These are phyloP conservation scores for Atherinomorus stipes DNA, from an alignment of 2,113 vertebrate genomes.

Conservation along the genomic window DNA sequence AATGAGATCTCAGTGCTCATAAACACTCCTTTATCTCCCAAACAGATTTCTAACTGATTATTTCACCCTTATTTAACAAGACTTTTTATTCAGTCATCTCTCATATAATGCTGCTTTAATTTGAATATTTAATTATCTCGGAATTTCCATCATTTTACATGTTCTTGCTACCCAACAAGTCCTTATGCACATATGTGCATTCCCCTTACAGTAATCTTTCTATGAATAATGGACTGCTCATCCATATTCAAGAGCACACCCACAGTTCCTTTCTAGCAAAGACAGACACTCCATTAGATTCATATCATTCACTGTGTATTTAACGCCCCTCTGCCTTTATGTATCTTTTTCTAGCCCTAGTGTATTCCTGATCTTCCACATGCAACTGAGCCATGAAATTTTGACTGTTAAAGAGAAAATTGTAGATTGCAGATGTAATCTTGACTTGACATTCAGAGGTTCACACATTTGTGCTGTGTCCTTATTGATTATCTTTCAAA, in stretches of 20 bases:
- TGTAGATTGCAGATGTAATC: not conserved
- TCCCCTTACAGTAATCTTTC: slow-evolving; percentile 6
- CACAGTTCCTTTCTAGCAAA: slow-evolving; percentile 34
- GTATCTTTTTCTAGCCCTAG: slow-evolving; percentile 14
- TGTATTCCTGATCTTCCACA: not conserved
- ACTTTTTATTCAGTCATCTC: not conserved
- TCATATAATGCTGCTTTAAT: slow-evolving; percentile 13
- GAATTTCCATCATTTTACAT: slow-evolving; percentile 13
- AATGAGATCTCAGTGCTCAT: not conserved
- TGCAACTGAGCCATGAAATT: not conserved
- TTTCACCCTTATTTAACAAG: not conserved
- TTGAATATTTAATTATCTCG: slow-evolving; percentile 7
- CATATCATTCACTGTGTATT: slow-evolving; percentile 17
- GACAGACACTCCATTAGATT: slow-evolving; percentile 24
- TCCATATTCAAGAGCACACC: slow-evolving; percentile 36
- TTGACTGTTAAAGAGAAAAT: not conserved
- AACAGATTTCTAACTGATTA: slow-evolving; percentile 39
- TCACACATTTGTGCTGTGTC: no score
- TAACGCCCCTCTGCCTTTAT: not conserved
- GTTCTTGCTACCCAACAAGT: not conserved
- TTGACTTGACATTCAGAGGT: no score
- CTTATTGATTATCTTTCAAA: not conserved
- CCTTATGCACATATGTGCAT: slow-evolving; percentile 4
- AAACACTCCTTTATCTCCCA: slow-evolving; percentile 19
- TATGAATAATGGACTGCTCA: slow-evolving; percentile 12